Evolutionary conservation across 2,888 invertebrate genomes (phyloP), one percentile per base, ranked within the genome.

Genomic region (Drosophila ustulata): DNA sequence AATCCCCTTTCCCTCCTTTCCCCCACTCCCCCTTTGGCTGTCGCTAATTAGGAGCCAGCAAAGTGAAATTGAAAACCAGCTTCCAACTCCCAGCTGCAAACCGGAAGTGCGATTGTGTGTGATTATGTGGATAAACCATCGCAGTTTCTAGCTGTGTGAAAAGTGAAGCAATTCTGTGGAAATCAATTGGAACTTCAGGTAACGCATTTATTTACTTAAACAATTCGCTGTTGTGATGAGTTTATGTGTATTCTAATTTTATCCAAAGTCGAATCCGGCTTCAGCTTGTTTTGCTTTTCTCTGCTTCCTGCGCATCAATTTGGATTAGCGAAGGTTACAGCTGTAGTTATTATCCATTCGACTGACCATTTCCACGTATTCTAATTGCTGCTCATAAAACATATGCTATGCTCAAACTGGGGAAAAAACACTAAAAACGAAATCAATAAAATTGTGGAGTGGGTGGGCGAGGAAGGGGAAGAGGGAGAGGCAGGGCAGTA

Each of bases 61-160:
- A 66, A 76, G 77, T 76, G 77, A 76, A 73, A 73, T 61, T 64
- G 28, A 49, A 69, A 66, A 70, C 49, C 32, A 43, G 18, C 46
- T 46, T 37, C 34, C 47, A 50, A 1, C 41, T 45, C 9, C 43
- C 13, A 30, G 6, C 41, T 18, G 30, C 6, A 52, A 28, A 4
- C 6, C 23, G 55, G 45, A 55, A 55, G 55, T 41, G n/a, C n/a
- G 11, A 23, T 61, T 46, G 46, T 58, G 18, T 65, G 39, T 65
- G 51, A 28, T 32, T 30, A 45, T 32, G 47, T 50, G 41, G 9
- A 37, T 32, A 37, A 39, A 13, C 25, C 13, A 41, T 58, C 13
- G 18, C 53, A 57, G 63, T 28, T 4, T 28, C 28, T 5, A 2
- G 4, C 2, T 4, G 3, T 7, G 3, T 32, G 3, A 56, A 26